Percentiles rank a stretch among this genome's conserved stretches.
Evolutionary conservation across 2,113 vertebrate species (phyloP).

Genomic region (Eptesicus fuscus): DNA sequence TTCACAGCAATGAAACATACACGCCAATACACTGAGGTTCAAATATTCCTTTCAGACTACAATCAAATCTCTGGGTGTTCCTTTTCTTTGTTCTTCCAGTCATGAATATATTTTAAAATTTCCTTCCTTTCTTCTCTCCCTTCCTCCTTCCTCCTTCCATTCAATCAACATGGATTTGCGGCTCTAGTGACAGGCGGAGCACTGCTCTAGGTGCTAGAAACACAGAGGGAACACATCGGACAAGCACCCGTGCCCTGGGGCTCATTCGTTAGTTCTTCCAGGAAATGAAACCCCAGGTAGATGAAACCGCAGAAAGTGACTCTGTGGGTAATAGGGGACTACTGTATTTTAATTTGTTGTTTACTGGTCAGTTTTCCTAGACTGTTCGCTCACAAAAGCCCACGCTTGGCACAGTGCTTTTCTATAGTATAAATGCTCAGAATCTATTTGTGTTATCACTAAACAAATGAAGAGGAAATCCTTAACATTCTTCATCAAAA

Average conservation of each 20-base stretch:
- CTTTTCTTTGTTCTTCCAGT: neutral
- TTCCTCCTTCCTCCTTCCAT: neutral
- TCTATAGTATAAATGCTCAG: neutral
- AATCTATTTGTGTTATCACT: neutral
- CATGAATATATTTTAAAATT: neutral
- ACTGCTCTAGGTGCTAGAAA: neutral
- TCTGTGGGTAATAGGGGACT: neutral
- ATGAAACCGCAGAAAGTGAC: neutral
- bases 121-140: neutral
- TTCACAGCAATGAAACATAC: constrained; percentile 1
- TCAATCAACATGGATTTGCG: neutral
- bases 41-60: constrained; percentile 1
- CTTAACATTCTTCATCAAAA: constrained; percentile 1
- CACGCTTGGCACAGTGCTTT: neutral
- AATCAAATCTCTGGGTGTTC: constrained; percentile 18
- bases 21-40: neutral
- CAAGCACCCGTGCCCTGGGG: neutral
- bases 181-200: neutral
- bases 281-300: neutral
- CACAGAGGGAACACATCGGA: neutral
- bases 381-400: neutral
- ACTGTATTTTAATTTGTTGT: neutral
- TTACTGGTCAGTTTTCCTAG: neutral
- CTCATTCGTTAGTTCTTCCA: neutral
- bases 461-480: neutral